These are phyloP conservation scores for Pachycephala philippinensis DNA, from an alignment of 2,113 vertebrate species.

Conservation along the genomic window DNA sequence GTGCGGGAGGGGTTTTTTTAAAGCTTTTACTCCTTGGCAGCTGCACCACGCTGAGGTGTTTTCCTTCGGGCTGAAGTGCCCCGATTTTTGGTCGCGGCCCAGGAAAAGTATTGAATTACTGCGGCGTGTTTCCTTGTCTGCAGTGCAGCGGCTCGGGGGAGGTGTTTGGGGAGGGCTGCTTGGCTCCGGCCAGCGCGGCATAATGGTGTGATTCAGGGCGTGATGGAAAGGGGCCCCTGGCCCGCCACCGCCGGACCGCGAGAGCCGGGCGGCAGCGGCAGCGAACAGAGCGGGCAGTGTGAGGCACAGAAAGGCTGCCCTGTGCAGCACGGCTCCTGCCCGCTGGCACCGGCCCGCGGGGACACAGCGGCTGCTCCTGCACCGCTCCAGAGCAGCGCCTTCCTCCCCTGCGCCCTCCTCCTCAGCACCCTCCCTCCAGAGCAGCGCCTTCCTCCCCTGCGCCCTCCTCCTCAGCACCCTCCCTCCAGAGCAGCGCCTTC, in stretches of 20 bases:
- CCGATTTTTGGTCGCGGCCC: neutral
- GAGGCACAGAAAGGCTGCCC: conserved; percentile 29
- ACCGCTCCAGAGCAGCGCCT: neutral
- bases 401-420: neutral
- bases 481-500: too few species aligned
- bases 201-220: conserved; percentile 49
- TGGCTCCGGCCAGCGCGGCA: neutral
- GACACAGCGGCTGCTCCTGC: neutral
- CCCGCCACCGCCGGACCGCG: neutral
- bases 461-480: too few species aligned
- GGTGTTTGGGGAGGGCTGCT: neutral
- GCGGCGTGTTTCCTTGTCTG: neutral
- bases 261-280: neutral
- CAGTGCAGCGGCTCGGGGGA: conserved; percentile 39
- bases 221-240: conserved; percentile 15
- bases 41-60: neutral
- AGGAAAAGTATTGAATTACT: conserved; percentile 6
- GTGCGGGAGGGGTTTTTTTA: fast-evolving
- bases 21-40: neutral
- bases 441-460: too few species aligned
- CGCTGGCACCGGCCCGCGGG: neutral
- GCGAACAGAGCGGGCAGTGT: conserved; percentile 56
- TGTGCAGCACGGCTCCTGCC: neutral
- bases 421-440: neutral
- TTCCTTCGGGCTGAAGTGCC: conserved; percentile 22